Conservation (phyloP, 2,888 invertebrate genomes). For the Malthinus flaveolus region DNA sequence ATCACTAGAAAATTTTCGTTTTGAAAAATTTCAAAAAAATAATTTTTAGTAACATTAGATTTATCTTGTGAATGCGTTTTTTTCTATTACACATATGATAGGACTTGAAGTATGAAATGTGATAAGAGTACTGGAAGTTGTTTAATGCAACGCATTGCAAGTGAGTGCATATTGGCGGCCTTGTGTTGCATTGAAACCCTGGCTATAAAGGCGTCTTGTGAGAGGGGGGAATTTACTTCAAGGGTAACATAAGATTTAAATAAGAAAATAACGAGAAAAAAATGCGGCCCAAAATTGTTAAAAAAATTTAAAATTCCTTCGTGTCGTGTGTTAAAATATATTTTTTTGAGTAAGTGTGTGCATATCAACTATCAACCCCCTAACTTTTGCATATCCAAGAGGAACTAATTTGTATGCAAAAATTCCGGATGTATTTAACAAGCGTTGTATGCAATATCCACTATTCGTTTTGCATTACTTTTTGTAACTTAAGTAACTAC, state of each 20-base stretch:
- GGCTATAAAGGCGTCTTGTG: constrained; percentile 50
- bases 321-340: too few relatives aligned
- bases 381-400: neutral
- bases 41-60: neutral
- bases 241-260: constrained; percentile 45
- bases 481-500: neutral
- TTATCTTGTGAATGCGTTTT: constrained; percentile 11
- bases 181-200: constrained; percentile 51
- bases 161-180: constrained; percentile 48
- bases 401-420: constrained; percentile 11
- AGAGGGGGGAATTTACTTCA: constrained; percentile 48
- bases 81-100: constrained; percentile 24
- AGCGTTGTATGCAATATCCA: constrained; percentile 6
- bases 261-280: constrained; percentile 12
- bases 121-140: constrained; percentile 34
- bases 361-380: too few relatives aligned
- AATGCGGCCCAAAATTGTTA: too few relatives aligned
- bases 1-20: neutral
- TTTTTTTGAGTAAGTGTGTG: too few relatives aligned
- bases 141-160: constrained; percentile 43
- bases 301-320: too few relatives aligned
- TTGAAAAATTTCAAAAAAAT: constrained; percentile 2
- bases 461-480: constrained; percentile 8
- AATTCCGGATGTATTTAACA: constrained; percentile 14
- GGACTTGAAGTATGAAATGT: constrained; percentile 30